Base-by-base conservation (phyloP, 2,797 vertebrate species). In the Lepidocolaptes lacrymiger region DNA sequence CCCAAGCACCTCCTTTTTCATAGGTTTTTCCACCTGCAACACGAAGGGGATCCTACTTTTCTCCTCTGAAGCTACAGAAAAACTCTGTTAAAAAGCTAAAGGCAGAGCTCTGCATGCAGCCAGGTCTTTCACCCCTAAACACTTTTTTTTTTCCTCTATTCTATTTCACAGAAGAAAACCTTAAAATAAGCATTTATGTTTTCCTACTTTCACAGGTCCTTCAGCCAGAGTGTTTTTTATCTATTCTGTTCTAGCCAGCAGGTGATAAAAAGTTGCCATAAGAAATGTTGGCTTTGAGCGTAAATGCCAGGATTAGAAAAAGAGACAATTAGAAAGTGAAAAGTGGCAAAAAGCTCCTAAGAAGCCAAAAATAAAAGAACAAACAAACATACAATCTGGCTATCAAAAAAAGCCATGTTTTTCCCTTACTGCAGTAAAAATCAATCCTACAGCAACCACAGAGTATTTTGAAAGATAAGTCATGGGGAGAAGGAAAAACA, bases 321-420 rank as follows among this genome's bases (percentile, higher is more conserved):
- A 88, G 44, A 91, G 86, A 87, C 89, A 91, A 96, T 93, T 82
- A 91, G 41, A 81, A 78, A 93, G 78, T 32, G 61, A 28, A 24
- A 93, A 91, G 84, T 51, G 41, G 81, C 68, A 91, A 95, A 91
- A 94, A 92, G 32, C 85, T 81, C n/a, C 19, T 34, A 73, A 82
- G 77, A 79, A 94, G 77, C 88, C 88, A 91, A 91, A 92, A 96
- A 75, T 67, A 88, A 91, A 95, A 71, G 73, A 93, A 88, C 73
- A 90, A 95, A 74, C 64, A 77, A 91, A 83, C 89, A 34, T 71
- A 73, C 79, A 90, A 93, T 81, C 91, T 93, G 88, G 58, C 80
- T 62, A 75, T 32, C 41, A 58, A 34, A 87, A 87, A 93, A 72
- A 28, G 37, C 20, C 58, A 77, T 1, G 0, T 80, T 85, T 91